Percentiles rank a stretch among this genome's conserved stretches.
These are phyloP conservation scores for Morelia viridis DNA, from an alignment of 2,797 vertebrate genomes.

Conservation along the genomic window DNA sequence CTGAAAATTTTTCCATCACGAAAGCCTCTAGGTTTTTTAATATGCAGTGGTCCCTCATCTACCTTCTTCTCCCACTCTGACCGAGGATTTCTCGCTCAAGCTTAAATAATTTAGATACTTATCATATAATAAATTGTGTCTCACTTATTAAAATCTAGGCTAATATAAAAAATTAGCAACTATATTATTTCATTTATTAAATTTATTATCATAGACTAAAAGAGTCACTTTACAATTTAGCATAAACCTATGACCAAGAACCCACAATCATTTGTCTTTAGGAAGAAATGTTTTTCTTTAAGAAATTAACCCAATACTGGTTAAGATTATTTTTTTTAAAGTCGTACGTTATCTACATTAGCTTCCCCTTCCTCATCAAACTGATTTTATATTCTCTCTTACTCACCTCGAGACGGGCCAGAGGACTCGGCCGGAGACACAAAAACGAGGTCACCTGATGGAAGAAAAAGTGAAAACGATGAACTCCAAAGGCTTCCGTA, in stretches of 20 bases:
- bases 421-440: not conserved
- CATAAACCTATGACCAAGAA: not conserved
- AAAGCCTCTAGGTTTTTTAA: not conserved
- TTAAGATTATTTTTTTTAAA: not conserved
- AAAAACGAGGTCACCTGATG: not conserved
- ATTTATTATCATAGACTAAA: not conserved
- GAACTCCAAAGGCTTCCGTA: not conserved
- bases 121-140: not conserved
- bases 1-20: not conserved
- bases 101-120: not conserved
- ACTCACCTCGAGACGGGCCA: not conserved
- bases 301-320: not conserved
- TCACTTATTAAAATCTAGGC: not conserved
- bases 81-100: not conserved
- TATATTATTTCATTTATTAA: not conserved
- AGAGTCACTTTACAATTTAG: not conserved
- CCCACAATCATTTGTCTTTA: not conserved
- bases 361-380: not conserved
- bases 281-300: not conserved
- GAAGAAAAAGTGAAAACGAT: too few relatives aligned
- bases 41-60: not conserved
- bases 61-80: not conserved
- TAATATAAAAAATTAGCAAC: not conserved
- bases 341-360: not conserved
- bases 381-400: not conserved